phyloP scores from a whole-genome alignment of 2,888 invertebrate species.

The Melieria picta region DNA sequence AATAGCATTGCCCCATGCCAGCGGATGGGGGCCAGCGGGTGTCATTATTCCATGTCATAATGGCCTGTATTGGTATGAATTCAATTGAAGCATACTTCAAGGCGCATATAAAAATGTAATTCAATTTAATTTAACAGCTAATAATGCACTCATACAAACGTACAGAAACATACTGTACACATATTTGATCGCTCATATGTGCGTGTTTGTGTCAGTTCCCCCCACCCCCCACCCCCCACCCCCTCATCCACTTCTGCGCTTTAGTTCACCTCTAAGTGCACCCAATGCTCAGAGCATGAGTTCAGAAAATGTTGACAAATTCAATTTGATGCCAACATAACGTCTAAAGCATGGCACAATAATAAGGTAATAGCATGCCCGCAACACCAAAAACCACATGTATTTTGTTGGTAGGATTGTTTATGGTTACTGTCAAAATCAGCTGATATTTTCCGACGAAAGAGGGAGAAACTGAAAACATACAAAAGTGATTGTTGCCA shows the following conservation, averaged over 20 bases:
- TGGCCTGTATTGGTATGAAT: conserved; percentile 19
- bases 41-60: conserved; percentile 10
- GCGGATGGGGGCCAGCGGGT: background rate
- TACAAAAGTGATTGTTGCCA: no score
- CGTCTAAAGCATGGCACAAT: no score
- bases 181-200: background rate
- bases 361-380: no score
- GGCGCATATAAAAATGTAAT: conserved; percentile 21
- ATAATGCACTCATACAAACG: conserved; percentile 11
- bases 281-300: conserved; percentile 1
- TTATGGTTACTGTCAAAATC: no score
- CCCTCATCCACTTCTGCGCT: background rate
- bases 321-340: conserved; percentile 11
- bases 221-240: no score
- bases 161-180: background rate
- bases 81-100: conserved; percentile 22
- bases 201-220: background rate
- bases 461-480: no score
- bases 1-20: background rate
- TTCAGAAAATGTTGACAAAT: conserved; percentile 20
- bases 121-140: conserved; percentile 29
- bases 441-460: no score
- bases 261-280: conserved; percentile 19
- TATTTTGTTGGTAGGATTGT: no score
- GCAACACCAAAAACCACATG: no score